These are phyloP conservation scores for Mechanitis messenoides DNA, from an alignment of 2,888 invertebrate species.

Conservation along the genomic window DNA sequence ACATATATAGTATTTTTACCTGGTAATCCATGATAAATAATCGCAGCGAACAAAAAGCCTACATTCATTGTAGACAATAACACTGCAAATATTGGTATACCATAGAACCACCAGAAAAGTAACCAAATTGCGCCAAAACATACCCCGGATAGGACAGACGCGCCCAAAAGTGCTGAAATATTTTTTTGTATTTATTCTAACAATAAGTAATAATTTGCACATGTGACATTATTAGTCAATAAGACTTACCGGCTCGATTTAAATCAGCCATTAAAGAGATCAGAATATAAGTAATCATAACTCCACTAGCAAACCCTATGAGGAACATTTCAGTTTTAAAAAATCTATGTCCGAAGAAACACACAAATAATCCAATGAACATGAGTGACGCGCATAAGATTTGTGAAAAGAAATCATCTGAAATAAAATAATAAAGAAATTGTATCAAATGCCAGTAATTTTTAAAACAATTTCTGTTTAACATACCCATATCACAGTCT, in stretches of 20 bases:
- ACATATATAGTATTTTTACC: slow-evolving; percentile 58
- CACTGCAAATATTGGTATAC: slow-evolving; percentile 78
- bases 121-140: slow-evolving; percentile 79
- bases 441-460: not conserved
- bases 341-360: slow-evolving; percentile 79
- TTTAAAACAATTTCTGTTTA: not conserved
- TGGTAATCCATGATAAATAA: slow-evolving; percentile 76
- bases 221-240: slow-evolving; percentile 26
- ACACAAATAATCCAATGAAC: slow-evolving; percentile 78
- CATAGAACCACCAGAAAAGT: slow-evolving; percentile 78
- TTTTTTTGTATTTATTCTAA: not conserved
- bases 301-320: slow-evolving; percentile 76
- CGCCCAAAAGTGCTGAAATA: slow-evolving; percentile 68
- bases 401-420: slow-evolving; percentile 68
- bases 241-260: slow-evolving; percentile 36
- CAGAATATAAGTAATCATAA: slow-evolving; percentile 73
- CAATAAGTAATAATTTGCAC: no score
- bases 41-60: slow-evolving; percentile 78
- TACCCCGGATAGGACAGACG: slow-evolving; percentile 73
- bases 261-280: slow-evolving; percentile 45
- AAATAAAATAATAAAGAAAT: slow-evolving; percentile 10
- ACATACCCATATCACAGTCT: slow-evolving; percentile 76
- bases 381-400: slow-evolving; percentile 71
- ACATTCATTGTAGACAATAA: slow-evolving; percentile 75
- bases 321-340: slow-evolving; percentile 79